Conservation (phyloP, 2,797 vertebrate genomes). For the Myripristis murdjan region DNA sequence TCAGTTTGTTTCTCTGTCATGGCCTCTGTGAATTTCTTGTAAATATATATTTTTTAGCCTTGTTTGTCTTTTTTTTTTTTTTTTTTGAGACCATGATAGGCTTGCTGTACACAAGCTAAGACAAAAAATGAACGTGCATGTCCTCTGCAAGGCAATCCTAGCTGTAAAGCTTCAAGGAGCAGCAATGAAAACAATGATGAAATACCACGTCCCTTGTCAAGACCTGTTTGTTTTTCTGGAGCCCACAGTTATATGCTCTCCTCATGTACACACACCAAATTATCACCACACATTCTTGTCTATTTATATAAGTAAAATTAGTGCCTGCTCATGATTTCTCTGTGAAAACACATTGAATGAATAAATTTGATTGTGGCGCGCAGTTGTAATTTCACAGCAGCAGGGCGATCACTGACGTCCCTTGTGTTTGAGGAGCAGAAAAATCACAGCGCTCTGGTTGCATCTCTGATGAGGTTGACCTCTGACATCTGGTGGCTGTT, state of each 20-base stretch:
- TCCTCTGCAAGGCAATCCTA: neutral
- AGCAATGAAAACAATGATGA: constrained; percentile 23
- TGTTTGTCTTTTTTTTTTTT: neutral
- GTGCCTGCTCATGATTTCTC: constrained; percentile 17
- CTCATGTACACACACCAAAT: neutral
- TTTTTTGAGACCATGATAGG: neutral
- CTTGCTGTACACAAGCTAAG: neutral
- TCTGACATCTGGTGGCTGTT: constrained; percentile 27
- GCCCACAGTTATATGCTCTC: constrained; percentile 12
- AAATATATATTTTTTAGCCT: neutral
- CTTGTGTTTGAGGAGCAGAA: neutral
- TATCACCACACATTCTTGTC: constrained; percentile 8
- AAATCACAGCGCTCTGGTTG: too few relatives aligned
- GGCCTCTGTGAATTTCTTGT: neutral
- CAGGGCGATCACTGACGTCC: neutral
- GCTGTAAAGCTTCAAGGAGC: neutral
- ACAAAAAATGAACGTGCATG: neutral
- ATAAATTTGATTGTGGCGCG: constrained; percentile 36
- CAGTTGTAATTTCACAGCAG: constrained; percentile 12
- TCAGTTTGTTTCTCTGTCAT: neutral
- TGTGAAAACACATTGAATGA: constrained; percentile 49
- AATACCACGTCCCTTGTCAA: constrained; percentile 1
- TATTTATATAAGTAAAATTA: constrained; percentile 68
- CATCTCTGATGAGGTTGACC: neutral
- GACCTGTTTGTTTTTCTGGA: neutral